Base-by-base conservation (phyloP, 2,888 invertebrate genomes). In the Criorhina ranunculi region DNA sequence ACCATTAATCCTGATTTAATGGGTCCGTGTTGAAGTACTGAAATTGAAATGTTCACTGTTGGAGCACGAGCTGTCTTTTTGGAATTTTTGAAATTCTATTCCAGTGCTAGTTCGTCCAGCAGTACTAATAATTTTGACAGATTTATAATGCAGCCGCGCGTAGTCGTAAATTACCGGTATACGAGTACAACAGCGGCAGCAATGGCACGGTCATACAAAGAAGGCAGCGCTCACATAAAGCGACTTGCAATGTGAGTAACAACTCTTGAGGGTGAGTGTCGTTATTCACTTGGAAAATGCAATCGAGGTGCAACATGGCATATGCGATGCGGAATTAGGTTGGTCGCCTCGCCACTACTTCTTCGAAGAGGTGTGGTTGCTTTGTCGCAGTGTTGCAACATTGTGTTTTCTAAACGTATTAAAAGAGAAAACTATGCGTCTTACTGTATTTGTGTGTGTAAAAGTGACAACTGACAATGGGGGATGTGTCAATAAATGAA, bases 31-130 rank as follows among this genome's bases (percentile, higher is more conserved):
- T 78, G 78, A 82, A 82, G 82, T 72, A 82, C 78, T 55, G 72
- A 78, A 82, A 82, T 82, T 82, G 82, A 82, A 82, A 82, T 82
- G 78, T 82, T 82, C 44, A 57, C 49, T 29, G 37, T 19, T 31
- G 17, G 59, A 35, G 35, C 9, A 51, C 19, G 33, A 29, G 42
- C 19, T 67, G 49, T 62, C 37, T 42, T 33, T n/a, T 49, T 72
- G 72, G 77, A 72, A 82, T 82, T 77, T 82, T 67, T 82, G 66
- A 78, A 82, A 82, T 82, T 82, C 78, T 73, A 78, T 55, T 72
- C 72, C 60, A 60, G 42, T 42, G 24, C 59, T 59, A 60, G 59
- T 78, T 55, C 73, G 73, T 67, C 72, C 66, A 72, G 59, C 55
- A 24, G 55, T 79, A 73, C 69, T 73, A 69, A 83, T 73, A 83